phyloP scores from a whole-genome alignment of 2,113 vertebrate species.

The Etheostoma spectabile region DNA sequence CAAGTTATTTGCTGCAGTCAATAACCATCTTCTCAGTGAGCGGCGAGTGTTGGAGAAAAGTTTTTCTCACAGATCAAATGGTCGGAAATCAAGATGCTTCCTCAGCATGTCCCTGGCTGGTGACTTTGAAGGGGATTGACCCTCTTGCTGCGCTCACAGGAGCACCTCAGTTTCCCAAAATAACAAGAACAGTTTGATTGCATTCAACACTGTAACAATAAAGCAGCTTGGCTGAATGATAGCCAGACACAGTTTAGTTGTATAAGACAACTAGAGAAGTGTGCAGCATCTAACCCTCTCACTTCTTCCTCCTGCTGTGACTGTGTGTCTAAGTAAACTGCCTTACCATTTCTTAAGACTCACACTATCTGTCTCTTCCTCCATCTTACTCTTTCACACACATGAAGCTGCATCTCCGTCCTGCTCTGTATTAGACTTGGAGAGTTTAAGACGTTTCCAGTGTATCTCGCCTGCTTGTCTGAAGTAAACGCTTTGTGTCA shows the following conservation, averaged over 20 bases:
- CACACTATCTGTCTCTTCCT: constrained; percentile 17
- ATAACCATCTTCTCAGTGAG: constrained; percentile 70
- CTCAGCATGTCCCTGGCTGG: constrained; percentile 72
- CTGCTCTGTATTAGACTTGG: constrained; percentile 40
- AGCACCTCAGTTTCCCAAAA: constrained; percentile 58
- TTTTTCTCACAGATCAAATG: constrained; percentile 78
- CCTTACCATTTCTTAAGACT: constrained; percentile 45
- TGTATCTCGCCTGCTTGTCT: constrained; percentile 22
- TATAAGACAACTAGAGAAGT: constrained; percentile 69
- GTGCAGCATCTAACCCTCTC: constrained; percentile 52
- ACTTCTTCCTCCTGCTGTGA: constrained; percentile 62
- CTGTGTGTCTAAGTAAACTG: constrained; percentile 58
- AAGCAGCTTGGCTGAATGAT: constrained; percentile 66
- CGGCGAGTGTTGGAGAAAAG: constrained; percentile 62
- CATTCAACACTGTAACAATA: constrained; percentile 64
- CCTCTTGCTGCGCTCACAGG: constrained; percentile 69
- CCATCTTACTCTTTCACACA: constrained; percentile 5
- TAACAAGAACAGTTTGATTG: constrained; percentile 74
- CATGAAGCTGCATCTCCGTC: constrained; percentile 4
- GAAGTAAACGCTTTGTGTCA: constrained; percentile 43
- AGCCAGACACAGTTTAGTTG: constrained; percentile 69
- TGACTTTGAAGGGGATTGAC: constrained; percentile 82
- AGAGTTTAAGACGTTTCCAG: constrained; percentile 26
- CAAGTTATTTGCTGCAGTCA: constrained; percentile 77
- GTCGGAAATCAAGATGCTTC: constrained; percentile 77